A percentile compares a stretch with the other conserved stretches of the same genome.
phyloP scores from a whole-genome alignment of 2,888 invertebrate species.

The Dorcus hopei region DNA sequence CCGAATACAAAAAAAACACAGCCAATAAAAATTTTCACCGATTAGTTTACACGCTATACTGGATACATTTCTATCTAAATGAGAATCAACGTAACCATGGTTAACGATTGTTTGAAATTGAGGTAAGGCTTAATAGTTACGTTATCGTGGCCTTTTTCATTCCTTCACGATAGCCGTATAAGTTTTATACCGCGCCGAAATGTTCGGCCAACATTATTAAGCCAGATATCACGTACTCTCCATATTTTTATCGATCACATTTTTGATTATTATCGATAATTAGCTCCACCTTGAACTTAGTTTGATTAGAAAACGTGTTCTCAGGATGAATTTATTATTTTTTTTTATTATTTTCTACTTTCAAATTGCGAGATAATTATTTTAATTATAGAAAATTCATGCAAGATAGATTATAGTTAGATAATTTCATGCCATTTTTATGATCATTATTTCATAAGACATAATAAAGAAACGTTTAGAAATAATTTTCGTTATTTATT shows the following conservation, averaged over 20 bases:
- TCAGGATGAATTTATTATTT: slow-evolving; percentile 29
- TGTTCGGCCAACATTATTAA: slow-evolving; percentile 20
- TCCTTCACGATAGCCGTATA: background rate
- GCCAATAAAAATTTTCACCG: slow-evolving; percentile 19
- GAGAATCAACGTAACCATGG: slow-evolving; percentile 5
- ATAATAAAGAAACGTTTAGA: no score
- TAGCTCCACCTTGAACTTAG: slow-evolving; percentile 36
- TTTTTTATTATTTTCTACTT: slow-evolving; percentile 10
- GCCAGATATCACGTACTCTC: slow-evolving; percentile 27
- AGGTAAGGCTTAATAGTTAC: slow-evolving; percentile 6
- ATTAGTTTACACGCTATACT: slow-evolving; percentile 8
- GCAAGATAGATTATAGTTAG: slow-evolving; percentile 24
- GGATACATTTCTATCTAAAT: slow-evolving; percentile 10
- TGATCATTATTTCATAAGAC: background rate
- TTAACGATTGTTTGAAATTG: slow-evolving; percentile 8
- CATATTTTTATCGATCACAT: slow-evolving; percentile 32
- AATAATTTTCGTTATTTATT: no score
- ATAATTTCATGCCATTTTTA: slow-evolving; percentile 14
- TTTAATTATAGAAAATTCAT: slow-evolving; percentile 31
- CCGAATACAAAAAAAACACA: slow-evolving; percentile 4
- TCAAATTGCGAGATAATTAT: slow-evolving; percentile 29
- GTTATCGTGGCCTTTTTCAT: background rate
- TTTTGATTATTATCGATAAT: slow-evolving; percentile 36
- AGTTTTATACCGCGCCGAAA: slow-evolving; percentile 5
- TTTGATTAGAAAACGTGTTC: slow-evolving; percentile 37